Conservation (phyloP, 2,888 invertebrate species). For the Euzophera pinguis region DNA sequence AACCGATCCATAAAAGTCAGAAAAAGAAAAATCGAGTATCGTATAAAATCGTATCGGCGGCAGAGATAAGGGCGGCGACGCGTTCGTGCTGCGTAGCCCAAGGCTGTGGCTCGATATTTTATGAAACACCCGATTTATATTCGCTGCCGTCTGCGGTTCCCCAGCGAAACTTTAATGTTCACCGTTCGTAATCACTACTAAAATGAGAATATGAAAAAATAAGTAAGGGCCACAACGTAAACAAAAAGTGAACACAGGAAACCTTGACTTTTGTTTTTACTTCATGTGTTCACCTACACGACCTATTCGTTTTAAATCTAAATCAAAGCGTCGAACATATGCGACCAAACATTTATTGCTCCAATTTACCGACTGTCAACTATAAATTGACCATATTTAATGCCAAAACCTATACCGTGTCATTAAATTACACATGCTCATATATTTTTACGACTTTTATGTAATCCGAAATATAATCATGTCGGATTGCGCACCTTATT, state of each 20-base stretch:
- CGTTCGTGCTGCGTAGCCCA: constrained; percentile 64
- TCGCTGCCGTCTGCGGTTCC: constrained; percentile 57
- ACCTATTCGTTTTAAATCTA: not conserved
- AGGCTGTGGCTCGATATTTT: constrained; percentile 73
- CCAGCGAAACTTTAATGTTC: constrained; percentile 68
- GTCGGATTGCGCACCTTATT: constrained; percentile 17
- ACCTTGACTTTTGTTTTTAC: constrained; percentile 11
- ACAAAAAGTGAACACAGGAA: constrained; percentile 19
- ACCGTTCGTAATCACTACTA: constrained; percentile 65
- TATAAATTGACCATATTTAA: constrained; percentile 15
- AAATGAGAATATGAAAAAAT: constrained; percentile 50
- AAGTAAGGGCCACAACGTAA: constrained; percentile 19
- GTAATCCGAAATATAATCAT: constrained; percentile 18
- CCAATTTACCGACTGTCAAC: constrained; percentile 12
- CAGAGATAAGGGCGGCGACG: constrained; percentile 70
- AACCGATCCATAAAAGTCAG: constrained; percentile 73
- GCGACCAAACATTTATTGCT: constrained; percentile 11
- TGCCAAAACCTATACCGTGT: constrained; percentile 14
- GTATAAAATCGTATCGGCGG: constrained; percentile 73
- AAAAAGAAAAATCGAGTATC: constrained; percentile 72
- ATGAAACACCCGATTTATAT: constrained; percentile 76
- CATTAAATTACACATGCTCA: constrained; percentile 13
- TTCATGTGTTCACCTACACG: not conserved
- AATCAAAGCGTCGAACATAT: not conserved
- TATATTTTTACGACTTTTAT: constrained; percentile 19